Evolutionary conservation across 2,888 invertebrate species (phyloP).

Genomic region (Aradus depressus): DNA sequence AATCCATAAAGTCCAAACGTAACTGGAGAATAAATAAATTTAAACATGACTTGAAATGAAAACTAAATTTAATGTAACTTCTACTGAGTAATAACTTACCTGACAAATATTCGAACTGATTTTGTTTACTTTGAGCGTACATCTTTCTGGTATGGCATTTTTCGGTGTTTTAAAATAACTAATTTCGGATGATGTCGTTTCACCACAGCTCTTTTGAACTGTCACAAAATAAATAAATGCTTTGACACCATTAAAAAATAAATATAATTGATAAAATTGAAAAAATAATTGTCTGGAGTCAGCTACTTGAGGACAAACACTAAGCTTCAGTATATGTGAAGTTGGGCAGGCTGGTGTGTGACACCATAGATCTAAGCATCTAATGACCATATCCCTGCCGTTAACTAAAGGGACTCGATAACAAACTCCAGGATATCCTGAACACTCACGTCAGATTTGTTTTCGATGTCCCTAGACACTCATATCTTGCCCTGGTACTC

Average conservation of each 20-base stretch:
- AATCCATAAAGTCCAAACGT: constrained; percentile 63
- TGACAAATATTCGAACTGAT: constrained; percentile 53
- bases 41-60: background rate
- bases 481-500: no score
- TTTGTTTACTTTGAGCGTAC: constrained; percentile 58
- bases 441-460: no score
- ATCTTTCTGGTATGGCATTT: constrained; percentile 55
- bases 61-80: background rate
- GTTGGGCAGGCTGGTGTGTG: no score
- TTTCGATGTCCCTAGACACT: no score
- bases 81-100: constrained; percentile 38
- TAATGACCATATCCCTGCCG: no score
- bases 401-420: no score
- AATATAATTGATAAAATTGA: background rate
- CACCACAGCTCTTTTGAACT: constrained; percentile 65
- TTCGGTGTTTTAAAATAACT: constrained; percentile 76
- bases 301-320: no score
- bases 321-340: no score
- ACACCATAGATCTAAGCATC: no score
- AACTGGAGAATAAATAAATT: constrained; percentile 41
- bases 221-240: constrained; percentile 12
- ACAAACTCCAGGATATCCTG: no score
- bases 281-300: no score
- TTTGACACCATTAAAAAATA: background rate
- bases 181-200: constrained; percentile 59